These are phyloP conservation scores for Avahi laniger DNA, from an alignment of 2,797 vertebrate species.

Conservation along the genomic window DNA sequence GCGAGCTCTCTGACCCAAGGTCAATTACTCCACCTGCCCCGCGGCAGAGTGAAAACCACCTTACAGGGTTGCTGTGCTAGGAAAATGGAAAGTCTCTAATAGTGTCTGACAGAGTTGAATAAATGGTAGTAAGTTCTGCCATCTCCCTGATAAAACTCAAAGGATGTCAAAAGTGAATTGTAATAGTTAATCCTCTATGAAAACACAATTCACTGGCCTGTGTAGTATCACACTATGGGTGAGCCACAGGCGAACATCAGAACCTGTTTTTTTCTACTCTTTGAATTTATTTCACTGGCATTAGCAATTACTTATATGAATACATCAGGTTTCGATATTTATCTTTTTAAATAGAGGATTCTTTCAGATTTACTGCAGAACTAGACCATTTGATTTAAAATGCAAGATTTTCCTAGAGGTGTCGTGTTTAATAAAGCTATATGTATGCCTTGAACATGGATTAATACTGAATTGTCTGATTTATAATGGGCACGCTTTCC, in stretches of 20 bases:
- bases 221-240: background rate
- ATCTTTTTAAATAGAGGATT: background rate
- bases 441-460: slow-evolving; percentile 26
- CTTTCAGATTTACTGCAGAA: slow-evolving; percentile 20
- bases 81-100: background rate
- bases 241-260: background rate
- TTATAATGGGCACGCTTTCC: slow-evolving; percentile 40
- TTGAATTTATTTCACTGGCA: background rate
- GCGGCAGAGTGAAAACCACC: background rate
- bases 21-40: background rate
- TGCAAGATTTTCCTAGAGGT: background rate
- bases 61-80: background rate
- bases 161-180: background rate
- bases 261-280: background rate
- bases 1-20: background rate
- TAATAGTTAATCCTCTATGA: background rate
- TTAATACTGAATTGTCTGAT: slow-evolving; percentile 26
- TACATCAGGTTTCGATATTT: background rate
- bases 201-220: background rate
- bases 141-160: background rate
- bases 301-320: background rate
- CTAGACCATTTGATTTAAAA: slow-evolving; percentile 40
- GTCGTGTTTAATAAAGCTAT: slow-evolving; percentile 35
- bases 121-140: background rate
- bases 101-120: background rate